Base-by-base conservation (phyloP, 2,888 invertebrate species). In the Drosophila yooni region DNA sequence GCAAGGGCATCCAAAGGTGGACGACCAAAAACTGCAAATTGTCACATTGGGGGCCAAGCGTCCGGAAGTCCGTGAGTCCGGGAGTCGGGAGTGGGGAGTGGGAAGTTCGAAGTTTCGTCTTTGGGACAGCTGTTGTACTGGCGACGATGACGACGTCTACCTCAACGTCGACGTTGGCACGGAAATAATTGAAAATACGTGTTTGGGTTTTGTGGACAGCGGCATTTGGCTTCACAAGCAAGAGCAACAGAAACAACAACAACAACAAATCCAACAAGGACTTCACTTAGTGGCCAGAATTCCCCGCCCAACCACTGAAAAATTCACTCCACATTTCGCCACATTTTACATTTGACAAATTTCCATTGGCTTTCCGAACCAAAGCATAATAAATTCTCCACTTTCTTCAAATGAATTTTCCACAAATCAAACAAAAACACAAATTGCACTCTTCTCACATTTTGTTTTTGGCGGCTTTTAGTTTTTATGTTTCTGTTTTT, bases 131-230 rank as follows among this genome's bases (percentile, higher is more conserved):
- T 64, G 67, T 65, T 67, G 67, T 65, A 73, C 76, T 64, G 25
- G 21, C 25, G 65, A 65, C 70, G 73, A 62, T 69, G 79, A 73
- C 70, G 68, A 85, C 70, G 82, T 82, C 74, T 88, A 85, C 89
- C 84, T 84, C 81, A 76, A 70, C 68, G 77, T 74, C 79, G 70
- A 89, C 75, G 73, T 82, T 87, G 85, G 79, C 88, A 82, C 79
- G 82, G 83, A 90, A 90, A 89, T 92, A 91, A 91, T 91, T 91
- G 92, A 87, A 90, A 91, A 88, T 89, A 91, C 91, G 91, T 92
- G 91, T 91, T 88, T 81, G 82, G 86, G 78, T 82, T 86, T 89
- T 86, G 85, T 70, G 90, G 87, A 88, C 90, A 82, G 78, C 81
- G 72, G 77, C 77, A 78, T 81, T 88, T 86, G 73, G 72, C 78